Base-by-base conservation (phyloP, 2,888 invertebrate genomes). In the Phasia obesa region DNA sequence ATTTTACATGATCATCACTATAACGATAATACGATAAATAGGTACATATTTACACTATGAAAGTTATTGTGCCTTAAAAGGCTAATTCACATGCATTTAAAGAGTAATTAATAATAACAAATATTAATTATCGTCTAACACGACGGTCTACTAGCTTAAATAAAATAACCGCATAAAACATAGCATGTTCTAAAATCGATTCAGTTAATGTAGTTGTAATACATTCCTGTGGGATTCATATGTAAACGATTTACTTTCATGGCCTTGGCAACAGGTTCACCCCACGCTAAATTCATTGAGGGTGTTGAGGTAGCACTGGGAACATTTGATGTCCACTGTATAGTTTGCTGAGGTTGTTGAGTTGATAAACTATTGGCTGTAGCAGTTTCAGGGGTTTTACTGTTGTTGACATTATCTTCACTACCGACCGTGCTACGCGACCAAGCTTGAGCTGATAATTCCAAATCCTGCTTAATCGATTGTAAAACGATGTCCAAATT, bases 201-300 rank as follows among this genome's bases (percentile, higher is more conserved):
- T 67, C 1, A 60, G 19, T 51, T 64, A 31, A 25, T 31, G 35
- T 71, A 87, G 38, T 84, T 86, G n/a, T 82, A 88, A n/a, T 85
- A 59, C 25, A 82, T 15, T 0, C 78, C 31, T 57, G 87, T 85
- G 38, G 87, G 86, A 84, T 88, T 87, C 13, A 86, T 71, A 59
- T 88, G 88, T 4, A 85, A 70, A 17, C 83, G 67, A 42, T 84
- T 85, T 13, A 88, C 27, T 55, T 87, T 87, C 19, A 86, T 73
- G 1, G 85, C 71, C 70, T 88, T 88, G 53, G 87, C 81, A 31
- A 65, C 84, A 0, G 87, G 88, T 21, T 88, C 88, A n/a, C 87
- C 88, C 88, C 88, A 88, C 4, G 85, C 21, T 0, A 88, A 75
- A 78, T 88, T 88, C 87, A 87, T 86, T 0, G 85, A 85, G 6